These are phyloP conservation scores for Tenrec ecaudatus DNA, from an alignment of 2,113 vertebrate species.

Conservation along the genomic window DNA sequence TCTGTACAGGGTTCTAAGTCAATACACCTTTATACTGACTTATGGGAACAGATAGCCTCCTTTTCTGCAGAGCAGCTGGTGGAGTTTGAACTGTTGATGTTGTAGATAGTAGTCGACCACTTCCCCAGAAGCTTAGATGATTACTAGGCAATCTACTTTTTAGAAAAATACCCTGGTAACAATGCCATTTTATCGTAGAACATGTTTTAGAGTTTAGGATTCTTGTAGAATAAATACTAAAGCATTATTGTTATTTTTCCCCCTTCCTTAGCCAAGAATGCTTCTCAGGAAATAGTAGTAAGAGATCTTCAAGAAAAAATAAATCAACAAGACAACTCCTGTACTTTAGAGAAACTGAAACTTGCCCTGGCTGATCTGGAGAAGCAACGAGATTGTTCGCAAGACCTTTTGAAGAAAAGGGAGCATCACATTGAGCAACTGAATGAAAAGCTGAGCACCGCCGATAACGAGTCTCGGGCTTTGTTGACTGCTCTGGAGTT, in stretches of 20 bases:
- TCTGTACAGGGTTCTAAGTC: too few species aligned
- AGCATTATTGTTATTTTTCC: slow-evolving; percentile 20
- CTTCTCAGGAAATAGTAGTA: slow-evolving; percentile 86
- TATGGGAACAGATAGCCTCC: too few species aligned
- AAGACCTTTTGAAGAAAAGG: slow-evolving; percentile 89
- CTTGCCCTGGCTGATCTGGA: slow-evolving; percentile 88
- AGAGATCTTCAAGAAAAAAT: slow-evolving; percentile 89
- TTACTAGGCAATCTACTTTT: background rate
- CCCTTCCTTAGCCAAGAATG: slow-evolving; percentile 88
- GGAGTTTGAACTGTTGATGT: background rate
- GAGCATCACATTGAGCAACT: slow-evolving; percentile 89
- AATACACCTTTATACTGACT: too few species aligned
- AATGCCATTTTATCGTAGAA: background rate
- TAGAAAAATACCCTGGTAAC: background rate
- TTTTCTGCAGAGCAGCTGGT: too few species aligned
- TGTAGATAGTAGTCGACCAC: background rate
- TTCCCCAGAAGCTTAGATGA: background rate
- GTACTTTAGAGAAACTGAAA: slow-evolving; percentile 88
- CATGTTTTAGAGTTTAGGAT: background rate
- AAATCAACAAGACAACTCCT: slow-evolving; percentile 86
- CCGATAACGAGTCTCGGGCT: slow-evolving; percentile 86
- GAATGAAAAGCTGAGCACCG: slow-evolving; percentile 83
- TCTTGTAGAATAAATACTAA: slow-evolving; percentile 10
- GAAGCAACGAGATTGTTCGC: slow-evolving; percentile 86
- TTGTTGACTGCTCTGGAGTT: slow-evolving; percentile 84